These are phyloP conservation scores for Caenorhabditis drosophilae DNA, from an alignment of 2,888 invertebrate species.

Conservation along the genomic window DNA sequence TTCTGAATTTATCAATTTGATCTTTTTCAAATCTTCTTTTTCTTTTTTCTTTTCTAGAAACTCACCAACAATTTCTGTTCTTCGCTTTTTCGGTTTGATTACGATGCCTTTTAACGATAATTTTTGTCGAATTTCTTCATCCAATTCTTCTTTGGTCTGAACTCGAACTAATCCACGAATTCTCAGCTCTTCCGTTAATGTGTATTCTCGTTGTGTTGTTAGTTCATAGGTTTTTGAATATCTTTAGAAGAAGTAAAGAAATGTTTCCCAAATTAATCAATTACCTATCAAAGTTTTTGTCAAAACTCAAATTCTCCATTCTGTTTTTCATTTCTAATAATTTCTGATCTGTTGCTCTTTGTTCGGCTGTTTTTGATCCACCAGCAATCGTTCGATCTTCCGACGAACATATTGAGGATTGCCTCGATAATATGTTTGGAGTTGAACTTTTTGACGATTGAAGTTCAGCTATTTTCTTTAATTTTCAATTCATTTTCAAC, in stretches of 20 bases:
- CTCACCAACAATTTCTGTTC: constrained; percentile 10
- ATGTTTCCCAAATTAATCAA: too few species aligned
- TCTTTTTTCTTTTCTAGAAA: background rate
- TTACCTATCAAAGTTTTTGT: too few species aligned
- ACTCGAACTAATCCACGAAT: constrained; percentile 11
- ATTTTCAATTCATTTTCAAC: too few species aligned
- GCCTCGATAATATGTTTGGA: background rate
- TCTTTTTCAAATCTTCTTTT: too few species aligned
- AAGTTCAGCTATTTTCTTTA: background rate
- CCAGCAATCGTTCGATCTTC: background rate
- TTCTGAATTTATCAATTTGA: too few species aligned
- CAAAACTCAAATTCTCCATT: too few species aligned
- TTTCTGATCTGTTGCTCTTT: background rate
- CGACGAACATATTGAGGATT: background rate
- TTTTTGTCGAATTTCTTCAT: constrained; percentile 1
- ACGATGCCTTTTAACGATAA: constrained; percentile 26
- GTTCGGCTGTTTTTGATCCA: background rate
- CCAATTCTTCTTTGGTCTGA: constrained; percentile 5
- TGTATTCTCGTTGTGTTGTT: background rate
- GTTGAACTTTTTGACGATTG: background rate
- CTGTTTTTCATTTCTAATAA: background rate
- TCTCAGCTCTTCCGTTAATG: constrained; percentile 12
- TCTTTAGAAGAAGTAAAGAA: too few species aligned
- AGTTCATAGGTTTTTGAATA: background rate
- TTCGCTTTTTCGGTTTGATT: constrained; percentile 24